phyloP scores from a whole-genome alignment of 2,113 vertebrate species.

The Colossoma macropomum region DNA sequence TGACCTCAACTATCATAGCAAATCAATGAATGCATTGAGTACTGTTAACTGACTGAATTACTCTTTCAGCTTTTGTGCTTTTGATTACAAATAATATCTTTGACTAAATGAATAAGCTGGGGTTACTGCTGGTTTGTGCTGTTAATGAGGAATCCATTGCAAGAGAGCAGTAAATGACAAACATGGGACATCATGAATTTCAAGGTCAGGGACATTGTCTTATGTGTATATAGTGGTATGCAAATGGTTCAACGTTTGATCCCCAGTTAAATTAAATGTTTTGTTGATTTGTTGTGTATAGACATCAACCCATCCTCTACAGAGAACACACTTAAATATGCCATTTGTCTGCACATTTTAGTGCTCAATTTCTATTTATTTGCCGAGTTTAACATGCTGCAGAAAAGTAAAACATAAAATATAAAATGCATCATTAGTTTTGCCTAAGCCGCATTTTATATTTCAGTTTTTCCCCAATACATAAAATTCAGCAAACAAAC shows the following conservation, averaged over 20 bases:
- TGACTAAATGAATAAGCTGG: background rate
- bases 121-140: background rate
- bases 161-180: background rate
- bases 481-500: too few species aligned
- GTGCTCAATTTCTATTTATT: too few species aligned
- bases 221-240: background rate
- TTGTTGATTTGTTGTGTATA: too few species aligned
- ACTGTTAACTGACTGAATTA: conserved; percentile 10
- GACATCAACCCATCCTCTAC: too few species aligned
- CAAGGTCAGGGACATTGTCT: background rate
- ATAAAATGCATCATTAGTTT: too few species aligned
- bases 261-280: too few species aligned
- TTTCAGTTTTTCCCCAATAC: too few species aligned
- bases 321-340: too few species aligned
- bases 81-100: conserved; percentile 17
- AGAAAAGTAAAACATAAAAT: too few species aligned
- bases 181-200: background rate
- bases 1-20: conserved; percentile 18
- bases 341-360: too few species aligned
- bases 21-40: conserved; percentile 34
- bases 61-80: conserved; percentile 9
- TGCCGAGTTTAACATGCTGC: too few species aligned
- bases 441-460: too few species aligned
- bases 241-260: background rate
- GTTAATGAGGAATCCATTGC: background rate